Evolutionary conservation across 2,888 invertebrate species (phyloP).

Genomic region (Amiota communis): DNA sequence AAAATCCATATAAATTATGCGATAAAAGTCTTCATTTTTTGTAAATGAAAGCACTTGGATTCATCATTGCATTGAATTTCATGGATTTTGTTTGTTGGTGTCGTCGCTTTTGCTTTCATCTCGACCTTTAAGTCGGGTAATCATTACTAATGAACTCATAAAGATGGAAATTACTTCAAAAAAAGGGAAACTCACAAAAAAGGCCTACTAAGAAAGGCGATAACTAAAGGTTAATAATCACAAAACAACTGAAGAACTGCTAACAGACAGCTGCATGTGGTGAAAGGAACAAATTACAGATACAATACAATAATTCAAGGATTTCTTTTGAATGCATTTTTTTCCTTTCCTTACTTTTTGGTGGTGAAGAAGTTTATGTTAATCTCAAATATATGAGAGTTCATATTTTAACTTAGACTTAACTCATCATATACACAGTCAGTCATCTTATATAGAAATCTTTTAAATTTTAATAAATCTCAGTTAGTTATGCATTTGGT

Average conservation of each 20-base stretch:
- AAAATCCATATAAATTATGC: conserved; percentile 47
- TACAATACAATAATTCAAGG: conserved; percentile 15
- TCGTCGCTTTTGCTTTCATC: neutral
- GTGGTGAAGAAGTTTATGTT: no score
- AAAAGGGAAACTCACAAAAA: conserved; percentile 9
- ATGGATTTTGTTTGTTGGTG: neutral
- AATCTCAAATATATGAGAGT: no score
- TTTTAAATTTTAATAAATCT: no score
- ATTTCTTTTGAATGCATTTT: neutral
- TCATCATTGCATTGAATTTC: neutral
- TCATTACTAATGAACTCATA: conserved; percentile 33
- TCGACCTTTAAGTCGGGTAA: conserved; percentile 19
- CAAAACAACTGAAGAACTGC: conserved; percentile 5
- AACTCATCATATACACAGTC: no score
- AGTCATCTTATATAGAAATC: no score
- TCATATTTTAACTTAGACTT: no score
- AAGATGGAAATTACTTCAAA: conserved; percentile 22
- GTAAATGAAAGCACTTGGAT: conserved; percentile 40
- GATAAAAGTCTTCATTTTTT: conserved; percentile 50
- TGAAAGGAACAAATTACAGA: conserved; percentile 5
- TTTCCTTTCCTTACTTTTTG: neutral
- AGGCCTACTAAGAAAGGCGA: neutral
- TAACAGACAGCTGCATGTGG: conserved; percentile 8
- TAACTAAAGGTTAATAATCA: conserved; percentile 5
- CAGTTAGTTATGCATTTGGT: no score